A percentile compares a stretch with the other conserved stretches of the same genome.
Evolutionary conservation across 2,113 vertebrate genomes (phyloP).

Genomic region (Gnathonemus echidnorhynchus): DNA sequence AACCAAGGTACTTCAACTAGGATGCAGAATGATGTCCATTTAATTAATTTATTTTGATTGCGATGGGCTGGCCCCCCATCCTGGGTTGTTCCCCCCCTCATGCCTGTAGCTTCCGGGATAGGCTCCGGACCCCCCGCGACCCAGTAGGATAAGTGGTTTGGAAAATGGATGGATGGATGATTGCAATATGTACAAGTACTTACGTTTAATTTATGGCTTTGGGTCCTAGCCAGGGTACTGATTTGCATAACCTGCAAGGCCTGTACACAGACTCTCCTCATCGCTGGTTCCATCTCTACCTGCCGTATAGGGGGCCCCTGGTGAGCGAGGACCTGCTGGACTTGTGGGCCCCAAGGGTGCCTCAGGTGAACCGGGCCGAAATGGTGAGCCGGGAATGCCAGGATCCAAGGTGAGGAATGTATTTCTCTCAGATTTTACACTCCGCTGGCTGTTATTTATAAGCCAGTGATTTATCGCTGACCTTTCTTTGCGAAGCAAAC

Average conservation of each 20-base stretch:
- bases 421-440: not conserved
- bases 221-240: slow-evolving; percentile 3
- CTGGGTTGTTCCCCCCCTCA: too few relatives aligned
- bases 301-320: slow-evolving; percentile 69
- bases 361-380: slow-evolving; percentile 85
- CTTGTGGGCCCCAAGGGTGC: slow-evolving; percentile 80
- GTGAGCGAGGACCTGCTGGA: slow-evolving; percentile 83
- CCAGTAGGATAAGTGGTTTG: too few relatives aligned
- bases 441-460: too few relatives aligned
- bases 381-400: slow-evolving; percentile 86
- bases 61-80: too few relatives aligned
- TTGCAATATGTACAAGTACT: not conserved
- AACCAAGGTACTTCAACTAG: not conserved
- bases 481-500: not conserved
- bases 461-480: not conserved
- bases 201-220: not conserved
- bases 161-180: too few relatives aligned
- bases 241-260: not conserved
- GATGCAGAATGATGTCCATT: not conserved
- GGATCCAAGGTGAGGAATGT: slow-evolving; percentile 82
- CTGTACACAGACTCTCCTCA: not conserved
- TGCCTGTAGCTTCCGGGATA: too few relatives aligned
- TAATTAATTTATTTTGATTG: not conserved
- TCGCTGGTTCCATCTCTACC: not conserved
- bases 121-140: too few relatives aligned